Base-by-base conservation (phyloP, 2,797 vertebrate genomes). In the Hoplostethus mediterraneus region DNA sequence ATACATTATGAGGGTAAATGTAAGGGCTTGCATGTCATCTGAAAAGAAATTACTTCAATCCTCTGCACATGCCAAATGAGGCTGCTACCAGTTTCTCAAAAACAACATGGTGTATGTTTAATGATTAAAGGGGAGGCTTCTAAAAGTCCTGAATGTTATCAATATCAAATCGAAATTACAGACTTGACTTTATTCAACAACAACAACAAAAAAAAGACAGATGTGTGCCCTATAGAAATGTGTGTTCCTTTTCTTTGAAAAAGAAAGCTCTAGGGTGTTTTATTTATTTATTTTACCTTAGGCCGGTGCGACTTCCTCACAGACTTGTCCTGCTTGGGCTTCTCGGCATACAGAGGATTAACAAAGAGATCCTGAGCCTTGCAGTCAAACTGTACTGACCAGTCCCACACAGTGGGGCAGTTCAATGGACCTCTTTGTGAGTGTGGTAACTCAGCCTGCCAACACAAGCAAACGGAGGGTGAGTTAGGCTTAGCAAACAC, bases 371-470 rank as follows among this genome's bases (percentile, higher is more conserved):
- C 93, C 90, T 95, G 94, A 25, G 95, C 95, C 77, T 94, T 94
- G 67, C 85, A 77, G 90, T 96, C 95, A 90, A 97, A 97, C 92
- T 97, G 96, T 60, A 96, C 92, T 54, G 95, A 95, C 96, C 96
- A 97, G 61, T 97, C 95, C 96, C 96, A 97, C 82, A 96, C 96
- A 0, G 93, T 88, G 61, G 94, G 94, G 80, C 94, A 95, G 72
- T 69, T 95, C 93, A 96, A 94, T 89, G 93, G 86, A 71, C 89
- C 79, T 16, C 93, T 93, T 90, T 95, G 94, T 93, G 88, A 66
- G 17, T 90, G 81, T 51, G 80, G 87, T 63, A 81, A 90, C 82
- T 95, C 94, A 16, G 83, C 91, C 96, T 97, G 95, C 93, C 93
- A 95, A 94, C 79, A 92, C 73, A 94, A 94, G 85, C 88, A 91